These are phyloP conservation scores for Rhodinocichla rosea DNA, from an alignment of 2,113 vertebrate species.

Conservation along the genomic window DNA sequence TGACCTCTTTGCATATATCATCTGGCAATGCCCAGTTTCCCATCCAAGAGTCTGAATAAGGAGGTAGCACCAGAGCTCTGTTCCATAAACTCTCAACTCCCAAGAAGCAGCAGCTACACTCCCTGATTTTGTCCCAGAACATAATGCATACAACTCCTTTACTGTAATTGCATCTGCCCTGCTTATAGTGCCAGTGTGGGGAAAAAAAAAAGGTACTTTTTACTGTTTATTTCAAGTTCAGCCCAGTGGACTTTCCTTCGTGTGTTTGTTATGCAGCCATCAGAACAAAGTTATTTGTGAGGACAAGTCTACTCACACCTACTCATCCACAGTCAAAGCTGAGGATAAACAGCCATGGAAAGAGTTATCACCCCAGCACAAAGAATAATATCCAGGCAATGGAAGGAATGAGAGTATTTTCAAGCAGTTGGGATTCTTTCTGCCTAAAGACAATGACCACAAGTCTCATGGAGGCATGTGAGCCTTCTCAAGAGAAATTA, in stretches of 20 bases:
- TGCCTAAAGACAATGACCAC: background rate
- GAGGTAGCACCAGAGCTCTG: slow-evolving; percentile 48
- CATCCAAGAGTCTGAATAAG: background rate
- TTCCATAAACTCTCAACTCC: background rate
- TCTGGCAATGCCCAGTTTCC: slow-evolving; percentile 30
- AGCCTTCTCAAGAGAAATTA: slow-evolving; percentile 4
- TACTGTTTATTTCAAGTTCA: background rate
- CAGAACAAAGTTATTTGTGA: background rate
- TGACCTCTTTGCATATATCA: slow-evolving; percentile 14
- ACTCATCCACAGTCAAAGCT: background rate
- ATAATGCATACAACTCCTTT: slow-evolving; percentile 2
- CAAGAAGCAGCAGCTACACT: background rate
- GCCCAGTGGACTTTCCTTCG: background rate
- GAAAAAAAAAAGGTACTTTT: background rate
- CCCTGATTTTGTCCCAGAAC: slow-evolving; percentile 56
- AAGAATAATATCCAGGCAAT: background rate
- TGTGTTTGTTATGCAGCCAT: background rate
- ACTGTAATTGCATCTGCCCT: background rate
- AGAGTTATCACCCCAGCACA: background rate
- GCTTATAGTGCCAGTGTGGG: background rate
- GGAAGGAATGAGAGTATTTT: slow-evolving; percentile 13
- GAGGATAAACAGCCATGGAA: background rate
- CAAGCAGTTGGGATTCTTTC: slow-evolving; percentile 14
- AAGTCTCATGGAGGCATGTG: background rate
- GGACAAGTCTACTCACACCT: background rate